Percentiles rank a stretch among this genome's conserved stretches.
Evolutionary conservation across 2,888 invertebrate genomes (phyloP).

Genomic region (Lasioglossum pauxillum): DNA sequence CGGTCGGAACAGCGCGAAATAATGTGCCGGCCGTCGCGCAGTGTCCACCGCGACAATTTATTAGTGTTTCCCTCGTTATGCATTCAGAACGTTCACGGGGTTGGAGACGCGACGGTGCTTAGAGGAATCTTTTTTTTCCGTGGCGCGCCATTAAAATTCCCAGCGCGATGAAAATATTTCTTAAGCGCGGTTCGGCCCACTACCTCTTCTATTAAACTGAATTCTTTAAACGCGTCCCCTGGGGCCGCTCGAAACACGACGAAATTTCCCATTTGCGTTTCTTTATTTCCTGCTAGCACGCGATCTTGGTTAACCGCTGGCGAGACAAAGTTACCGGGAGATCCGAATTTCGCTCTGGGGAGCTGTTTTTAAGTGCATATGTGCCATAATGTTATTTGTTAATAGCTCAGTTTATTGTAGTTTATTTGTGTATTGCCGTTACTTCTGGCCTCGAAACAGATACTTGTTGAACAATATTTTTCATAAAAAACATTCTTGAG

Average conservation of each 20-base stretch:
- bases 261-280: neutral
- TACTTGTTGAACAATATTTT: neutral
- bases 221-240: constrained; percentile 17
- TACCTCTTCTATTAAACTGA: constrained; percentile 25
- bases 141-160: constrained; percentile 26
- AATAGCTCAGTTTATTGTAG: neutral
- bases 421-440: neutral
- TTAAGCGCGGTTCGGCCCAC: constrained; percentile 14
- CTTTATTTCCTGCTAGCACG: constrained; percentile 1
- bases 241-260: neutral
- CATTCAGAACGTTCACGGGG: constrained; percentile 36
- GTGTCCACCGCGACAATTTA: constrained; percentile 26
- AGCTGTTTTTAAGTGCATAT: neutral
- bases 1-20: constrained; percentile 1
- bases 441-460: neutral
- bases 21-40: neutral
- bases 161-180: constrained; percentile 11
- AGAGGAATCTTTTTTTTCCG: constrained; percentile 23
- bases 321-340: neutral
- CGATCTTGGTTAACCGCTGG: neutral
- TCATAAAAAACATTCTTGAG: neutral
- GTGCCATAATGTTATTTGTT: neutral
- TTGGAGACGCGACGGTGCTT: constrained; percentile 10
- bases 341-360: neutral
- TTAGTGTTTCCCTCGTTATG: constrained; percentile 21